Percentiles rank a stretch among this genome's conserved stretches.
These are phyloP conservation scores for Champsocephalus esox DNA, from an alignment of 2,797 vertebrate species.

Conservation along the genomic window DNA sequence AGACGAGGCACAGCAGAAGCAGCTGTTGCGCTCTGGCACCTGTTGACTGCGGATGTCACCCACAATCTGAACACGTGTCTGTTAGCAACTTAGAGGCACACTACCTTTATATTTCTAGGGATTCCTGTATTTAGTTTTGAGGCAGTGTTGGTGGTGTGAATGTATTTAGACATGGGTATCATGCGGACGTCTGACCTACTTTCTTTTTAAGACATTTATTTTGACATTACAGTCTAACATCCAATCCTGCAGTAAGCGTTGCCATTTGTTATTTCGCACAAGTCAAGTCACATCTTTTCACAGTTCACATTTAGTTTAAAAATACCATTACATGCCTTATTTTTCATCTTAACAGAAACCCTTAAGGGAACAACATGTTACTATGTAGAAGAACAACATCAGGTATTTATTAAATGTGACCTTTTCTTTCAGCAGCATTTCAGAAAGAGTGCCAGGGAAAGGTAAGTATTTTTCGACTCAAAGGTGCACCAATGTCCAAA, in stretches of 20 bases:
- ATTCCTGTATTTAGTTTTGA: conserved; percentile 37
- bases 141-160: conserved; percentile 41
- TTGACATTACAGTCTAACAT: conserved; percentile 64
- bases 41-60: conserved; percentile 53
- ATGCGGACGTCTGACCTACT: conserved; percentile 52
- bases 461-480: neutral
- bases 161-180: conserved; percentile 44
- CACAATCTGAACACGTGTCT: conserved; percentile 43
- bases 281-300: conserved; percentile 58
- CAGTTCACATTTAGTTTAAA: conserved; percentile 24
- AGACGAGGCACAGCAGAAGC: conserved; percentile 42
- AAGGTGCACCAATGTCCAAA: neutral
- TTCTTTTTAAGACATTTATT: conserved; percentile 46
- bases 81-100: conserved; percentile 23
- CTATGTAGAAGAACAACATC: neutral
- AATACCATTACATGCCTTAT: conserved; percentile 1
- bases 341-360: conserved; percentile 12
- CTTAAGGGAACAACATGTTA: neutral
- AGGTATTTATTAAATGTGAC: neutral
- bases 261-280: conserved; percentile 46
- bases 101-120: conserved; percentile 21
- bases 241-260: conserved; percentile 49
- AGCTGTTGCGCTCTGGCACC: conserved; percentile 59
- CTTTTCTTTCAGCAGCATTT: neutral
- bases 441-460: neutral